Conservation (phyloP, 2,797 vertebrate genomes). For the Myripristis jacobus region DNA sequence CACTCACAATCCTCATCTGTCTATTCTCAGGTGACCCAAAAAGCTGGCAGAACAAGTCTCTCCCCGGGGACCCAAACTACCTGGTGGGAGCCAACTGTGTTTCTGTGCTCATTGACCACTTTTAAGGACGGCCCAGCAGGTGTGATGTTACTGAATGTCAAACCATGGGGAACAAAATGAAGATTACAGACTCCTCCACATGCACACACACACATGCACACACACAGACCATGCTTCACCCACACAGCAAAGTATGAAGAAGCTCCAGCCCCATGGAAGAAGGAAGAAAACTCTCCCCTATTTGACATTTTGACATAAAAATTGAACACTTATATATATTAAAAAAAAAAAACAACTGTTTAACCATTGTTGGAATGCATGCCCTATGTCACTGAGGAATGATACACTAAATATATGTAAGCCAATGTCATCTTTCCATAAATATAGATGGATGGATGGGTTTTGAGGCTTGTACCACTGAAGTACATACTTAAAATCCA, state of each 20-base stretch:
- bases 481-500: constrained; percentile 60
- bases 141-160: constrained; percentile 85
- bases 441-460: constrained; percentile 54
- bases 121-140: constrained; percentile 84
- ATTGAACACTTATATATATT: constrained; percentile 49
- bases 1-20: constrained; percentile 43
- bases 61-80: constrained; percentile 98
- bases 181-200: constrained; percentile 44
- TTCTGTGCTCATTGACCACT: constrained; percentile 98
- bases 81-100: constrained; percentile 99
- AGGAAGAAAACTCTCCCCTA: constrained; percentile 60
- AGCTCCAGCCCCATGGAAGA: constrained; percentile 61
- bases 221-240: constrained; percentile 36
- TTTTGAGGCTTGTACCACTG: constrained; percentile 61
- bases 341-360: constrained; percentile 59
- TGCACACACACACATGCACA: constrained; percentile 10
- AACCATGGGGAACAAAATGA: constrained; percentile 68
- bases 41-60: constrained; percentile 99
- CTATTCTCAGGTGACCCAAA: constrained; percentile 93
- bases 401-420: constrained; percentile 62
- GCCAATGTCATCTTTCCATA: constrained; percentile 59
- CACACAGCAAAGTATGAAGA: constrained; percentile 55
- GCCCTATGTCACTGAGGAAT: constrained; percentile 74
- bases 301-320: constrained; percentile 77
- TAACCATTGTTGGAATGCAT: constrained; percentile 83